Conservation (phyloP, 2,113 vertebrate species). For the Macrotus californicus region DNA sequence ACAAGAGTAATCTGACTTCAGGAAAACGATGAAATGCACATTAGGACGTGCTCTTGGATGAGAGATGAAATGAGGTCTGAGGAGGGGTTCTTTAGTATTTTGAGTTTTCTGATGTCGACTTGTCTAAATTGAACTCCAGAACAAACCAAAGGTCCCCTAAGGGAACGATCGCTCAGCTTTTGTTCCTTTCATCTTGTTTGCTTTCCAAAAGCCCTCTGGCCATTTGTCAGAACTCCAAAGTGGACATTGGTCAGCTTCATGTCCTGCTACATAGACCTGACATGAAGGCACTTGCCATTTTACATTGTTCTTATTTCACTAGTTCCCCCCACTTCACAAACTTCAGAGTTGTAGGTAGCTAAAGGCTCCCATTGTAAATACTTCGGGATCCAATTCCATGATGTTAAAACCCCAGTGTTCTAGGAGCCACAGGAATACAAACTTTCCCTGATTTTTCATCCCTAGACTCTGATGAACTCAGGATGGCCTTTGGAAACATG, state of each 20-base stretch:
- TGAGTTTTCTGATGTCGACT: slow-evolving; percentile 47
- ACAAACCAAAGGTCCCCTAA: slow-evolving; percentile 14
- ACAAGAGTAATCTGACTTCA: neutral
- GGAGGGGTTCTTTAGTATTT: slow-evolving; percentile 32
- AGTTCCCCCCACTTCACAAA: slow-evolving; percentile 35
- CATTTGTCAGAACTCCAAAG: slow-evolving; percentile 57
- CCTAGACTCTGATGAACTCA: neutral
- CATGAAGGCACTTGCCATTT: slow-evolving; percentile 43
- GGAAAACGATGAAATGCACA: slow-evolving; percentile 19
- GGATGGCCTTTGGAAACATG: neutral
- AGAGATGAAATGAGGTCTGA: slow-evolving; percentile 43
- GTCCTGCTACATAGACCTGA: slow-evolving; percentile 30
- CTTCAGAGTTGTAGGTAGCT: slow-evolving; percentile 1
- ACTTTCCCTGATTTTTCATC: slow-evolving; percentile 25
- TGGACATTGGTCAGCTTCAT: slow-evolving; percentile 56
- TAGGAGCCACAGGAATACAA: neutral
- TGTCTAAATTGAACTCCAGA: slow-evolving; percentile 43
- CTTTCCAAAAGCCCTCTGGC: slow-evolving; percentile 55
- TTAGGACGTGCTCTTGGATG: neutral
- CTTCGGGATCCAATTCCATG: slow-evolving; percentile 17
- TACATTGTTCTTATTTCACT: slow-evolving; percentile 60
- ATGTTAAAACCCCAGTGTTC: slow-evolving; percentile 29
- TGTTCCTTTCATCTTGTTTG: slow-evolving; percentile 65
- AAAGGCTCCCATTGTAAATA: slow-evolving; percentile 15
- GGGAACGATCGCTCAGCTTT: slow-evolving; percentile 56